Evolutionary conservation across 2,888 invertebrate species (phyloP).

Genomic region (Brachypalpus laphriformis): DNA sequence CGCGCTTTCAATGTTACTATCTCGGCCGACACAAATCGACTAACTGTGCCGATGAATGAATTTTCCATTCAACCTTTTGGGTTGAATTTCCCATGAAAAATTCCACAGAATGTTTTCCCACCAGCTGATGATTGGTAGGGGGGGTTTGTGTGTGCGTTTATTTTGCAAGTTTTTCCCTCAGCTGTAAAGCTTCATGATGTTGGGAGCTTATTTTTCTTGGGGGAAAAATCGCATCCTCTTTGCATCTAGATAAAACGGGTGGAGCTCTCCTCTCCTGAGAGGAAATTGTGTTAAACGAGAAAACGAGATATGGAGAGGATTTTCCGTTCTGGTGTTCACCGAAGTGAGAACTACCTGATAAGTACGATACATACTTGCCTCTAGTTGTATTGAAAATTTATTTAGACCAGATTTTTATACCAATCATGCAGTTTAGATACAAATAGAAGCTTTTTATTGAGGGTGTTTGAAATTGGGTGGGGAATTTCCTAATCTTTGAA

Average conservation of each 20-base stretch:
- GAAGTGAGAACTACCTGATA: constrained; percentile 45
- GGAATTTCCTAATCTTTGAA: not conserved
- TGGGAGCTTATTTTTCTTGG: constrained; percentile 3
- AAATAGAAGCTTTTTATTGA: not conserved
- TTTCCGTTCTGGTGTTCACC: constrained; percentile 6
- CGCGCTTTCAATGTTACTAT: constrained; percentile 75
- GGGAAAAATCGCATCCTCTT: constrained; percentile 1
- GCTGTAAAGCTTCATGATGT: not conserved
- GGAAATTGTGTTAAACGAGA: not conserved
- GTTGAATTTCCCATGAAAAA: constrained; percentile 11
- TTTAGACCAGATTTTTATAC: constrained; percentile 3
- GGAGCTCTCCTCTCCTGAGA: not conserved
- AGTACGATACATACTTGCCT: not conserved
- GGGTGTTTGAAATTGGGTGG: not conserved
- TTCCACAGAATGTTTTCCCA: constrained; percentile 26
- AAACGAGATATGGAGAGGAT: not conserved
- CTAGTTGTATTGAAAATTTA: not conserved
- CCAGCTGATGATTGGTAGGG: constrained; percentile 1
- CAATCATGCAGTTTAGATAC: not conserved
- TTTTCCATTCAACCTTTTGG: constrained; percentile 43
- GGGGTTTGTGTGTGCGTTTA: constrained; percentile 10
- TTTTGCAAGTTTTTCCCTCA: constrained; percentile 10
- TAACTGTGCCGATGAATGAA: constrained; percentile 71
- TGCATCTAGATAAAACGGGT: not conserved
- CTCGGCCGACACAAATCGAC: constrained; percentile 83